Evolutionary conservation across 2,888 invertebrate species (phyloP).

Genomic region (Cremastinae sp.): DNA sequence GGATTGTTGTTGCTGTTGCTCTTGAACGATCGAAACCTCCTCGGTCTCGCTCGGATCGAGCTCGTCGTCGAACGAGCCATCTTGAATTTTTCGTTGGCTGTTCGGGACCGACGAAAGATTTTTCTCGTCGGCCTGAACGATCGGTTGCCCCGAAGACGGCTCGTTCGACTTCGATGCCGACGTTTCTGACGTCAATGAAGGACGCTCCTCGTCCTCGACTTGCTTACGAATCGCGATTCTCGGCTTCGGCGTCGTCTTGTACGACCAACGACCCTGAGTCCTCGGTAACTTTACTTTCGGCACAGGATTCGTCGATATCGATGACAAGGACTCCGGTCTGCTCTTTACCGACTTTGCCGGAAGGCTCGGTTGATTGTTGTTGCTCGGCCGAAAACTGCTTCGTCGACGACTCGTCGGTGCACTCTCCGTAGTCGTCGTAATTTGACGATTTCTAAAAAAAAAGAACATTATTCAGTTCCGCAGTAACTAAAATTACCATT

Average conservation of each 20-base stretch:
- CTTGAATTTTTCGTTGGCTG: constrained; percentile 72
- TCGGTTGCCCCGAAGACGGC: constrained; percentile 77
- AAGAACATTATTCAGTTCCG: background rate
- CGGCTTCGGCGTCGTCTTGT: constrained; percentile 94
- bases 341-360: constrained; percentile 78
- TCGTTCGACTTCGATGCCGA: constrained; percentile 67
- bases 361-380: constrained; percentile 79
- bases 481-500: too few relatives aligned
- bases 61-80: constrained; percentile 80
- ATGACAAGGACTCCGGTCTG: constrained; percentile 63
- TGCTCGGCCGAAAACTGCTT: constrained; percentile 86
- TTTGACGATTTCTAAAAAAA: constrained; percentile 63
- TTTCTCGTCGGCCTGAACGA: constrained; percentile 73
- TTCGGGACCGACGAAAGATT: constrained; percentile 81
- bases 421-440: constrained; percentile 72
- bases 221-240: constrained; percentile 90
- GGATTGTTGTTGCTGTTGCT: constrained; percentile 65
- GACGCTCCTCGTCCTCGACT: constrained; percentile 77
- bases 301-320: constrained; percentile 82
- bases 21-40: constrained; percentile 75
- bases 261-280: constrained; percentile 93
- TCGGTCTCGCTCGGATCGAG: constrained; percentile 88
- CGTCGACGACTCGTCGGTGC: constrained; percentile 78
- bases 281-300: constrained; percentile 92
- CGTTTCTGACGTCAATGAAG: constrained; percentile 60